Percentiles rank a stretch among this genome's conserved stretches.
These are phyloP conservation scores for Callipepla squamata DNA, from an alignment of 2,113 vertebrate genomes.

Conservation along the genomic window DNA sequence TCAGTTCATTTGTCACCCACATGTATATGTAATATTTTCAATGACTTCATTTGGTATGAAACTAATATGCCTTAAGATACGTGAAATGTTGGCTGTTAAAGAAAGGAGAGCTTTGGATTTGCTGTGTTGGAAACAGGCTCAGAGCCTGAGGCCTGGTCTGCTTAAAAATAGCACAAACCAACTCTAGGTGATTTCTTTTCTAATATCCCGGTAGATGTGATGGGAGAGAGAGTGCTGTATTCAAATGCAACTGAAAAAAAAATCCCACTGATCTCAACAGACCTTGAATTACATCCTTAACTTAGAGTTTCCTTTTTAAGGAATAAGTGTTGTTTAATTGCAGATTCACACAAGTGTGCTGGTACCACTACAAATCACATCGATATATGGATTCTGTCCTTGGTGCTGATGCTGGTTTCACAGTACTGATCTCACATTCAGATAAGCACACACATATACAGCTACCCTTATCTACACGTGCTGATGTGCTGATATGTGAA, in stretches of 20 bases:
- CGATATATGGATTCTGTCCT: constrained; percentile 66
- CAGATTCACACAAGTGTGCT: constrained; percentile 34
- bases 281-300: constrained; percentile 49
- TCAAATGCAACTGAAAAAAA: constrained; percentile 1
- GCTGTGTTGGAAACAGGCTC: not conserved
- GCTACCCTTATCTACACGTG: constrained; percentile 52
- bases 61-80: not conserved
- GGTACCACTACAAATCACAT: constrained; percentile 49
- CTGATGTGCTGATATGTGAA: constrained; percentile 63
- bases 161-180: not conserved
- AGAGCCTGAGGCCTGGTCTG: not conserved
- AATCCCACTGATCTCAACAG: constrained; percentile 20
- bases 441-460: constrained; percentile 31
- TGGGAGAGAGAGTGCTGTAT: not conserved
- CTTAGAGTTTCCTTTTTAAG: constrained; percentile 60
- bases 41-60: constrained; percentile 34
- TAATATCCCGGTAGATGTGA: not conserved
- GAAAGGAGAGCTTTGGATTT: not conserved
- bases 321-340: constrained; percentile 64
- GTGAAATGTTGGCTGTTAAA: not conserved
- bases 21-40: constrained; percentile 25
- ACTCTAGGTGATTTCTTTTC: constrained; percentile 24
- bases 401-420: constrained; percentile 58
- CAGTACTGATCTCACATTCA: constrained; percentile 59
- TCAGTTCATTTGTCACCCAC: constrained; percentile 46